Base-by-base conservation (phyloP, 2,888 invertebrate genomes). In the Odontocolon sp. region DNA sequence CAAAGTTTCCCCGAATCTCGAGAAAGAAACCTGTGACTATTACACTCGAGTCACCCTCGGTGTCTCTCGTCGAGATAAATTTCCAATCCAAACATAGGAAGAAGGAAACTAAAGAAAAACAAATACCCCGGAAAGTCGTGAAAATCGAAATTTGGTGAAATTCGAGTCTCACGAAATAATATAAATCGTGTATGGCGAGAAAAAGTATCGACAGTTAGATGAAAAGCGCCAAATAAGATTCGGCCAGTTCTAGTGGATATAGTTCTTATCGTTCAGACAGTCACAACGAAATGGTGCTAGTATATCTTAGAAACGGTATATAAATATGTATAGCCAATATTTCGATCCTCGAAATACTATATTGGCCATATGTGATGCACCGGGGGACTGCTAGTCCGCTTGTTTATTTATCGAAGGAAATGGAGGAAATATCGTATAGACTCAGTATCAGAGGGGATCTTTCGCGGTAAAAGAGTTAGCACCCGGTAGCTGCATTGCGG, bases 1-100 rank as follows among this genome's bases (percentile, higher is more conserved):
- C 14, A 28, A 28, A 31, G 28, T 26, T 54, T 47, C 11, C 38
- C 28, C 16, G 28, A 50, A 28, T 70, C 14, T 59, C 11, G 9
- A 11, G 42, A 38, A 38, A 14, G 31, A 50, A 6, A 31, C 23
- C 40, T n/a, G n/a, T n/a, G n/a, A n/a, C 21, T 42, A 54, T 57
- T 56, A 40, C 23, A n/a, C 47, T 23, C 4, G 72, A 33, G 23
- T 52, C 21, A 59, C 11, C 18, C 33, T 2, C 21, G 21, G 42
- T 11, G 23, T 1, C 31, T 69, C 38, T 40, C 47, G 38, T 67
- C 26, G 6, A 28, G 50, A 77, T 77, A 77, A 63, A 68, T 77
- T 63, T 68, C 33, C 56, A 42, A 77, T 71, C 40, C 31, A 57
- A 66, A 47, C 52, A 14, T 23, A 40, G 14, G 28, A 16, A 33